Percentiles rank a stretch among this genome's conserved stretches.
phyloP scores from a whole-genome alignment of 2,888 invertebrate genomes.

The Aphidoletes aphidimyza region DNA sequence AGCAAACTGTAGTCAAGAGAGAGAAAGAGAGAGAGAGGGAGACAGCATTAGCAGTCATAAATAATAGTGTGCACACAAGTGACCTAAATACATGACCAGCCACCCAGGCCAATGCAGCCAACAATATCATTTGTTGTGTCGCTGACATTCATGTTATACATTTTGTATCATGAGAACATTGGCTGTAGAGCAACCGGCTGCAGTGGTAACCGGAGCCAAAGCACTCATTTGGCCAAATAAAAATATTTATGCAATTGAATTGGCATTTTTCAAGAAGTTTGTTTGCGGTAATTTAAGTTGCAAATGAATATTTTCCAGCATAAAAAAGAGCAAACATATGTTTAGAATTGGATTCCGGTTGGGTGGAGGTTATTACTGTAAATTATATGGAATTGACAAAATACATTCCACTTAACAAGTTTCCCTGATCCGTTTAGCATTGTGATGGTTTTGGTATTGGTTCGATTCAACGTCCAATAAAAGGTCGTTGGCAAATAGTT shows the following conservation, averaged over 20 bases:
- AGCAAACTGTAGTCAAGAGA: not conserved
- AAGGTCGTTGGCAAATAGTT: not conserved
- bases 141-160: slow-evolving; percentile 16
- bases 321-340: not conserved
- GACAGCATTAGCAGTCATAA: slow-evolving; percentile 24
- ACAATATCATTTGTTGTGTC: slow-evolving; percentile 17
- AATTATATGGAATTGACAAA: not conserved
- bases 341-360: slow-evolving; percentile 4
- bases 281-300: not conserved
- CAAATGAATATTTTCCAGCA: slow-evolving; percentile 16
- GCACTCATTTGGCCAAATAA: slow-evolving; percentile 35
- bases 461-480: not conserved
- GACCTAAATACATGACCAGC: slow-evolving; percentile 7
- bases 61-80: slow-evolving; percentile 42
- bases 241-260: not conserved
- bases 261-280: no score
- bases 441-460: not conserved
- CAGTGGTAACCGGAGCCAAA: not conserved
- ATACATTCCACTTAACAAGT: not conserved
- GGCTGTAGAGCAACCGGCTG: no score
- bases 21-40: not conserved
- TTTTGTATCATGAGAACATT: not conserved
- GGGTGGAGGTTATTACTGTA: not conserved
- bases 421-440: not conserved
- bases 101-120: not conserved